A percentile compares a stretch with the other conserved stretches of the same genome.
Evolutionary conservation across 1,140 invertebrate genomes (phyloP).

Genomic region (Drosophila insularis): DNA sequence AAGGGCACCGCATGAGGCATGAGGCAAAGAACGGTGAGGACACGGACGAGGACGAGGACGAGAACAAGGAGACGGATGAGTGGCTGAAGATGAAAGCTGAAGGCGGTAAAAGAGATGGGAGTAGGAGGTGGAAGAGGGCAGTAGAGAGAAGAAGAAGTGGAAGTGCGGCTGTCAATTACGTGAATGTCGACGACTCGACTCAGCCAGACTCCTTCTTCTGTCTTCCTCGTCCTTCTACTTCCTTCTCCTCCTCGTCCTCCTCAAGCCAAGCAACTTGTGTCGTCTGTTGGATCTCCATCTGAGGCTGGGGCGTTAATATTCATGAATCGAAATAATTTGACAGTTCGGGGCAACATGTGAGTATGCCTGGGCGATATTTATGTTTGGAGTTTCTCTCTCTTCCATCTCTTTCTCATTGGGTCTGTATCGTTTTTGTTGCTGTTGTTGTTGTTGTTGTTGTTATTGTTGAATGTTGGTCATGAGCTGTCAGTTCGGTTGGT

Average conservation of each 20-base stretch:
- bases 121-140: constrained; percentile 28
- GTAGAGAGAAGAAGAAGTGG: background rate
- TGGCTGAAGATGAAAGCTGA: background rate
- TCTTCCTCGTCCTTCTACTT: background rate
- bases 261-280: constrained; percentile 26
- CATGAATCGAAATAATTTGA: constrained; percentile 81
- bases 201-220: background rate
- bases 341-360: constrained; percentile 78
- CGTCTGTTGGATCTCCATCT: constrained; percentile 13
- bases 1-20: constrained; percentile 34
- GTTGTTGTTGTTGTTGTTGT: constrained; percentile 3
- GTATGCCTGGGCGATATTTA: constrained; percentile 74
- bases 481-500: constrained; percentile 44
- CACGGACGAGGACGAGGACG: too few relatives aligned
- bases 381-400: constrained; percentile 32
- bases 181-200: constrained; percentile 15
- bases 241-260: background rate
- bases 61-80: background rate
- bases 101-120: background rate
- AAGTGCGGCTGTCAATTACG: constrained; percentile 75
- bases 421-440: constrained; percentile 7
- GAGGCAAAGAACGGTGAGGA: background rate
- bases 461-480: constrained; percentile 26
- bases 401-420: background rate
- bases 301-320: constrained; percentile 74